A percentile compares a stretch with the other conserved stretches of the same genome.
These are phyloP conservation scores for Phenganax stokvisi DNA, from an alignment of 92 coral and sea anemone genomes.

Conservation along the genomic window DNA sequence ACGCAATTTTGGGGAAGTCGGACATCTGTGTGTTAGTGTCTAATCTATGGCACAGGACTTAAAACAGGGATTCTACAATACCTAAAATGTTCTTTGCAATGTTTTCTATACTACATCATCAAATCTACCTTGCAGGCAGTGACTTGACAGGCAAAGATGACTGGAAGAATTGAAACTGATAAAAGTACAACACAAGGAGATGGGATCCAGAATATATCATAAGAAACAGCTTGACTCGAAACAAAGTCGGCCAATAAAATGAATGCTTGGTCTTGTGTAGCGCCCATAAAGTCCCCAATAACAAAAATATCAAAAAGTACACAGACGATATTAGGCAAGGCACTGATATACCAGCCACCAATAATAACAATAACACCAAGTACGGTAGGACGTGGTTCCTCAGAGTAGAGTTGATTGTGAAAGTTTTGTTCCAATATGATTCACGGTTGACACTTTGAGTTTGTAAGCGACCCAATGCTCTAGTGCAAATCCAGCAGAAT, in stretches of 20 bases:
- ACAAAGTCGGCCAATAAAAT: constrained; percentile 63
- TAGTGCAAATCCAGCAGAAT: constrained; percentile 65
- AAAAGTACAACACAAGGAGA: constrained; percentile 60
- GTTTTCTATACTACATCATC: neutral
- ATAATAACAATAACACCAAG: constrained; percentile 70
- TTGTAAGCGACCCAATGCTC: constrained; percentile 55
- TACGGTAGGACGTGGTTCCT: constrained; percentile 76
- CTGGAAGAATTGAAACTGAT: constrained; percentile 95
- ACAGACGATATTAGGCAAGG: constrained; percentile 76
- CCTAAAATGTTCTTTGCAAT: no score
- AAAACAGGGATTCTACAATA: no score
- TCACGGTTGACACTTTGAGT: constrained; percentile 39
- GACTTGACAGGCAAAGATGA: constrained; percentile 60
- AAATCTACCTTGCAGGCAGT: constrained; percentile 71
- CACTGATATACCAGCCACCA: constrained; percentile 75
- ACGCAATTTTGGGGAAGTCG: no score
- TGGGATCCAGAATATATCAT: constrained; percentile 91
- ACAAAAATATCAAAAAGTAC: constrained; percentile 71
- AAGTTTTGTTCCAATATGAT: constrained; percentile 23
- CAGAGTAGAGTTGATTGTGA: constrained; percentile 24
- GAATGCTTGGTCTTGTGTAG: constrained; percentile 65
- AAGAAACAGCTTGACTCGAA: constrained; percentile 61
- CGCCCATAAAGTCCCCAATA: constrained; percentile 90
- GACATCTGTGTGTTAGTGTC: no score
- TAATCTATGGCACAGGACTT: no score